phyloP scores from a whole-genome alignment of 1,140 invertebrate genomes.

The Drosophila gunungcola region DNA sequence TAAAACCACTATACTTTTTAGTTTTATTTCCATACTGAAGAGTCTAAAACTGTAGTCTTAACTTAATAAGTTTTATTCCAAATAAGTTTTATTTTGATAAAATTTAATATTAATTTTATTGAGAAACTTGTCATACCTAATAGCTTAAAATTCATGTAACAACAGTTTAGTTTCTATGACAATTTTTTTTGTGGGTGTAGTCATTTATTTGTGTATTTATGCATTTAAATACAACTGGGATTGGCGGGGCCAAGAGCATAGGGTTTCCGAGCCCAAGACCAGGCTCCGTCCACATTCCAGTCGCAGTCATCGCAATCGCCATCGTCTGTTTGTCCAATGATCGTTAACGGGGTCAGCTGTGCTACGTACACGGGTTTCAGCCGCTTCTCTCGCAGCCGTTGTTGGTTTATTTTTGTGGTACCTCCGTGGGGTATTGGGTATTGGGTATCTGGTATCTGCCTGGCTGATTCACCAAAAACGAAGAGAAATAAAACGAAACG shows the following conservation, averaged over 20 bases:
- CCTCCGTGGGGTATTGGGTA: constrained; percentile 3
- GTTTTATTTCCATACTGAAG: no score
- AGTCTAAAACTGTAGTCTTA: no score
- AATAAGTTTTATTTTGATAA: no score
- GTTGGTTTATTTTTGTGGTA: constrained; percentile 35
- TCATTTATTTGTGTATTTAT: background rate
- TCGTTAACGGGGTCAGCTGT: constrained; percentile 65
- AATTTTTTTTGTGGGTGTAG: no score
- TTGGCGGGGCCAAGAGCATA: constrained; percentile 4
- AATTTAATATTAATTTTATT: no score
- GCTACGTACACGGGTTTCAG: constrained; percentile 44
- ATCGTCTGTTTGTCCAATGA: constrained; percentile 58
- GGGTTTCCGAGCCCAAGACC: constrained; percentile 24
- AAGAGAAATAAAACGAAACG: constrained; percentile 23
- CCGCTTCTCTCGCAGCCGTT: constrained; percentile 14
- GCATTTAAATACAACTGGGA: constrained; percentile 9
- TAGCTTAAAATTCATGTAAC: no score
- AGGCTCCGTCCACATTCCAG: constrained; percentile 45
- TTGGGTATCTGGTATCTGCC: constrained; percentile 34
- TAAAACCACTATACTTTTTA: no score
- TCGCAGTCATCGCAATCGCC: constrained; percentile 39
- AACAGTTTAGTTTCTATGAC: no score
- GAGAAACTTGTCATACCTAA: no score
- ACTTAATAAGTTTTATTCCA: no score
- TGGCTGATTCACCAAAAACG: constrained; percentile 43